These are phyloP conservation scores for Leptinotarsa tumamoca DNA, from an alignment of 2,888 invertebrate species.

Conservation along the genomic window DNA sequence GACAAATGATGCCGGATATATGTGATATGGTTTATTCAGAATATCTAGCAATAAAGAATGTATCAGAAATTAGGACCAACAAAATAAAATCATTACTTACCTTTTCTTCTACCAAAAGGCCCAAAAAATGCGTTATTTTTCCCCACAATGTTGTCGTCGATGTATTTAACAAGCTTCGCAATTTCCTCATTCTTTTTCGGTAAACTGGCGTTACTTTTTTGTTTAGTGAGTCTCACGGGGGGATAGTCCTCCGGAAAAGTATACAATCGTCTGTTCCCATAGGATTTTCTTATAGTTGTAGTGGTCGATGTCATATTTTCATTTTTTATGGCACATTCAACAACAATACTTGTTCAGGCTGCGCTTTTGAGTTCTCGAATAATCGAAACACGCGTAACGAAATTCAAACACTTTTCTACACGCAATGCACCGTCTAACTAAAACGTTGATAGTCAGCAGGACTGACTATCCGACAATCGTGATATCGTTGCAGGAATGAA, in stretches of 20 bases:
- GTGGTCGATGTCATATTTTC: slow-evolving; percentile 63
- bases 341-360: slow-evolving; percentile 18
- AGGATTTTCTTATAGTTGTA: slow-evolving; percentile 65
- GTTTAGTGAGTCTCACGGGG: slow-evolving; percentile 59
- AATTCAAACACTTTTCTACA: not conserved
- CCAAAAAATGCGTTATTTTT: slow-evolving; percentile 84
- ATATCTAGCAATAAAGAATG: not conserved
- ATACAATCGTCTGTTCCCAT: slow-evolving; percentile 65
- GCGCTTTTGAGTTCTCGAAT: not conserved
- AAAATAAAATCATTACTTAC: slow-evolving; percentile 65
- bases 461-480: slow-evolving; percentile 8
- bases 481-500: slow-evolving; percentile 32
- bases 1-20: not conserved
- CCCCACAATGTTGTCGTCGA: slow-evolving; percentile 85
- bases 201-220: slow-evolving; percentile 58
- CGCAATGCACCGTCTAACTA: not conserved
- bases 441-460: slow-evolving; percentile 21
- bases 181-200: slow-evolving; percentile 75
- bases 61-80: not conserved
- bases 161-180: slow-evolving; percentile 79
- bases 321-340: slow-evolving; percentile 46
- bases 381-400: slow-evolving; percentile 8
- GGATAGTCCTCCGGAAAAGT: slow-evolving; percentile 65
- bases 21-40: not conserved
- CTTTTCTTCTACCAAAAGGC: slow-evolving; percentile 86